Base-by-base conservation (phyloP, 2,888 invertebrate species). In the Sphaeridia pumilis region DNA sequence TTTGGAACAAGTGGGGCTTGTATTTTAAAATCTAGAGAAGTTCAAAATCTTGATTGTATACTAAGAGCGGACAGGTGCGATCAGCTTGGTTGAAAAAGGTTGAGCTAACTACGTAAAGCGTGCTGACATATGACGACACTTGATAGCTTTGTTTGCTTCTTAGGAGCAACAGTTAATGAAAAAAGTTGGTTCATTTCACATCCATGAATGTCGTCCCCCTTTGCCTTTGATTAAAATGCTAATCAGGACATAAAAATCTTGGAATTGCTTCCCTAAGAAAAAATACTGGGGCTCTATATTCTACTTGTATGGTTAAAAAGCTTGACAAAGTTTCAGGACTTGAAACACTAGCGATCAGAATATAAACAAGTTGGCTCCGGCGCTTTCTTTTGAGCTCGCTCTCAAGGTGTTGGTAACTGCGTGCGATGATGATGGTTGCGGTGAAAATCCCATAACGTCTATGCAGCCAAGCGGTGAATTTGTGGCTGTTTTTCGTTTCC, bases 171-270 rank as follows among this genome's bases (percentile, higher is more conserved):
- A 47, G 52, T 52, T 52, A 52, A 52, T 52, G 52, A 52, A 52
- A 52, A 52, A 52, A 52, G 41, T 52, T 52, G 52, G 45, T 52
- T 52, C 52, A 52, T 52, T 52, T 52, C 52, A 52, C 47, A 52
- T 43, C 52, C 52, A 52, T 52, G 47, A 46, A 52, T 52, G 43
- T 47, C 43, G 41, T 52, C 47, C 52, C 47, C 47, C 43, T 47
- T 46, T 46, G 52, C 34, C 47, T 52, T 47, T 52, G 52, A 52
- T 52, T 52, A 52, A 52, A 52, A 52, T 52, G 52, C 47, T 47
- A 52, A 52, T 52, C 52, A 52, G 47, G 41, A 27, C 47, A 38
- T 42, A 27, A 52, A 52, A 52, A 42, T 43, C 52, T 46, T 38
- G 17, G 47, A 24, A n/a, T n/a, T n/a, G n/a, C n/a, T 52, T 52